Evolutionary conservation across 2,888 invertebrate genomes (phyloP).

Genomic region (Watsonalla binaria): DNA sequence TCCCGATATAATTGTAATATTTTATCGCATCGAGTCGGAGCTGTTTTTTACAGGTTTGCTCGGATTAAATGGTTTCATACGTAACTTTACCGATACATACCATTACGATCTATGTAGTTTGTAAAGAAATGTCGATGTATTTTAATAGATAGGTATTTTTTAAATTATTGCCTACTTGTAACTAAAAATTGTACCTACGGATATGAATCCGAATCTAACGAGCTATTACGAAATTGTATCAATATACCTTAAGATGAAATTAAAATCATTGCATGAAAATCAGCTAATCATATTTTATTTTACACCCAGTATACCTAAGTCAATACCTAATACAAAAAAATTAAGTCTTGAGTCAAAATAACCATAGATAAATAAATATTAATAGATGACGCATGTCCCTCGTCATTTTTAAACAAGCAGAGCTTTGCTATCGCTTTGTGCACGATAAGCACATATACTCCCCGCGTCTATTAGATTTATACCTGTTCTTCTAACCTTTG

Average conservation of each 20-base stretch:
- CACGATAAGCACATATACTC: too few relatives aligned
- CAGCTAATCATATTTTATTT: neutral
- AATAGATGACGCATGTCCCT: too few relatives aligned
- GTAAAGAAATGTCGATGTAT: slow-evolving; percentile 46
- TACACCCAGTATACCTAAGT: neutral
- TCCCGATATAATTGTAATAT: neutral
- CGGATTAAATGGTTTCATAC: slow-evolving; percentile 20
- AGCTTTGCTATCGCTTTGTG: too few relatives aligned
- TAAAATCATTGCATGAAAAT: slow-evolving; percentile 40
- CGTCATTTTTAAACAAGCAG: too few relatives aligned
- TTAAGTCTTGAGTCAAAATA: neutral
- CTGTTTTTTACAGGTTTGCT: slow-evolving; percentile 25
- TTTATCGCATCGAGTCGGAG: slow-evolving; percentile 10
- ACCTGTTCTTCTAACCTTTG: too few relatives aligned
- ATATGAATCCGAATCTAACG: slow-evolving; percentile 38
- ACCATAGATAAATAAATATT: too few relatives aligned
- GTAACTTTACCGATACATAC: slow-evolving; percentile 21
- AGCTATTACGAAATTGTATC: slow-evolving; percentile 47
- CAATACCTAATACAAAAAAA: too few relatives aligned
- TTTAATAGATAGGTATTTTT: slow-evolving; percentile 51
- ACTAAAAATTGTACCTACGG: slow-evolving; percentile 24
- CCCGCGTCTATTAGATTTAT: too few relatives aligned
- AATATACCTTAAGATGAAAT: slow-evolving; percentile 35
- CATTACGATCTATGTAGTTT: slow-evolving; percentile 30
- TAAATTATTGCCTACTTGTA: slow-evolving; percentile 36